These are phyloP conservation scores for Heliconius hermathena DNA, from an alignment of 1,140 invertebrate species.

Conservation along the genomic window DNA sequence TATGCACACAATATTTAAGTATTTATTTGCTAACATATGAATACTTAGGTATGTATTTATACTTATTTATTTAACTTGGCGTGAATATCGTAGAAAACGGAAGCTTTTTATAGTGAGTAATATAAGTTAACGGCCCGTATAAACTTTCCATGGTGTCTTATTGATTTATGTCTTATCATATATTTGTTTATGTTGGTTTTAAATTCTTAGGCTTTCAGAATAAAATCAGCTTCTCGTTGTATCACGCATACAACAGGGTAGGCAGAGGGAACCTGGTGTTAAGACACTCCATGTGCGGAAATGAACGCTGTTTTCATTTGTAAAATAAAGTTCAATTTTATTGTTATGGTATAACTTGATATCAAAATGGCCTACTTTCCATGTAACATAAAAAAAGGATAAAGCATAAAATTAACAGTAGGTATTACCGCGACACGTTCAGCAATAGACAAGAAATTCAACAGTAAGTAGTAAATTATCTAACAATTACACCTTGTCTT, in stretches of 20 bases:
- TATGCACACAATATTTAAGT: neutral
- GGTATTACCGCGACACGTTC: neutral
- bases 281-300: no score
- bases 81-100: constrained; percentile 52
- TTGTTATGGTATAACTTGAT: neutral
- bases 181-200: neutral
- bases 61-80: constrained; percentile 42
- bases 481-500: constrained; percentile 34
- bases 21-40: neutral
- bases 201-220: neutral
- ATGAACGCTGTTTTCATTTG: no score
- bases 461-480: constrained; percentile 19
- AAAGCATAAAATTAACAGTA: neutral
- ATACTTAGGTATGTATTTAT: neutral
- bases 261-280: no score
- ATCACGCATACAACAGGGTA: no score
- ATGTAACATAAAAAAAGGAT: no score
- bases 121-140: constrained; percentile 63
- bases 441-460: neutral
- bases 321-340: neutral
- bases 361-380: neutral
- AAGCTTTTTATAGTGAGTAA: constrained; percentile 59
- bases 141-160: constrained; percentile 49
- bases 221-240: no score
- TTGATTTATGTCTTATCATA: constrained; percentile 27